Evolutionary conservation across 2,888 invertebrate genomes (phyloP).

Genomic region (Dione vanillae): DNA sequence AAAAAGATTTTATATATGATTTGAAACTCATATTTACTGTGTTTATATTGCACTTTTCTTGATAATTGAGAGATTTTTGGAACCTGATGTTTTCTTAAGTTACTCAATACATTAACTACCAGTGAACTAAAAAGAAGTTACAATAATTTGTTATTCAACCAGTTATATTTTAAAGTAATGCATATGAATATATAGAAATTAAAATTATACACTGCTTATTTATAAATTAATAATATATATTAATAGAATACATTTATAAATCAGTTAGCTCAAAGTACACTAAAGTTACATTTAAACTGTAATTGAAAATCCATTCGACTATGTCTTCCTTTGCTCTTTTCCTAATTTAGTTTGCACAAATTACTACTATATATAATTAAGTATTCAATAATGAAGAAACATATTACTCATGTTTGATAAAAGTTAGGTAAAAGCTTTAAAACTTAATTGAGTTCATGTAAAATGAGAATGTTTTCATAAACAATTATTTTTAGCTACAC

Average conservation of each 20-base stretch:
- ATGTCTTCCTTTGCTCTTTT: constrained; percentile 41
- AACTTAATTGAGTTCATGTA: constrained; percentile 11
- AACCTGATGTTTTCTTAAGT: neutral
- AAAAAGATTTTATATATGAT: constrained; percentile 64
- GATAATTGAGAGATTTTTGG: neutral
- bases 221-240: neutral
- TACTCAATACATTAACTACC: neutral
- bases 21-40: constrained; percentile 45
- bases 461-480: constrained; percentile 14
- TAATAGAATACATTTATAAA: neutral
- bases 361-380: constrained; percentile 13
- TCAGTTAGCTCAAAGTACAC: neutral
- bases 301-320: constrained; percentile 41
- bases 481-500: constrained; percentile 10
- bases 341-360: constrained; percentile 38
- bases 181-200: constrained; percentile 12
- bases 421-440: constrained; percentile 38
- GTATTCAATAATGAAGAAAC: constrained; percentile 23
- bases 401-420: constrained; percentile 26
- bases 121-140: constrained; percentile 1
- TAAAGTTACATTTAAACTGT: neutral
- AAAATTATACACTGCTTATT: constrained; percentile 10
- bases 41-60: constrained; percentile 15
- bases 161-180: neutral
- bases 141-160: constrained; percentile 8